Evolutionary conservation across 2,888 invertebrate genomes (phyloP), one percentile per base, ranked within the genome.

Genomic region (Oligia fasciuncula): DNA sequence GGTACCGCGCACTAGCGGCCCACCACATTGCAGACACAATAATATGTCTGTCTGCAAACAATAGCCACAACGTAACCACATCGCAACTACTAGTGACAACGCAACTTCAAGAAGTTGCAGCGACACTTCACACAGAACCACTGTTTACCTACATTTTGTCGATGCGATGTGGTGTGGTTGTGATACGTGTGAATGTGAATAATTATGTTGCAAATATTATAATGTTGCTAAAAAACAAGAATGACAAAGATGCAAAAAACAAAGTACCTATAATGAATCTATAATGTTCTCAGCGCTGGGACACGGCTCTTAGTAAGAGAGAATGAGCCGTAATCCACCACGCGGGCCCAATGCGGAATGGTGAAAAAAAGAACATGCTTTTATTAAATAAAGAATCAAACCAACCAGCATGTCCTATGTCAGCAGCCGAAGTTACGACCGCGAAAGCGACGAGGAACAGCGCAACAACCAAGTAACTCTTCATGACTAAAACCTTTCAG

Each of bases 401-500:
- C 71, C n/a, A 62, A 71, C 80, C 84, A 54, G 54, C 2, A 63
- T 78, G 54, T 65, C 54, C 79, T 72, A 86, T 75, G 17, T 80
- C 80, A 66, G 83, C 78, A 63, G 85, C 83, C 62, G 83, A 87
- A 49, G 83, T 73, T 8, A 87, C 82, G 6, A 86, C 73, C 35
- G 87, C 88, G 14, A 91, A 69, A 67, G 84, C 85, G 54, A 92
- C 80, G 54, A 93, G 87, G 79, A 93, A 77, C 76, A 92, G 65
- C 72, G 88, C 86, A 71, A 93, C 80, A 83, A 93, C 80, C 67
- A 93, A 83, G 83, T 85, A 91, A 83, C 87, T 86, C 90, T 91
- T 94, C 95, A 95, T 94, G 88, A 83, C 91, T 88, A 85, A 88
- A 89, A 83, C 82, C 81, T 83, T 84, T 83, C 83, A 80, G 85